phyloP scores from a whole-genome alignment of 2,797 vertebrate genomes.

The Botia kubotai region DNA sequence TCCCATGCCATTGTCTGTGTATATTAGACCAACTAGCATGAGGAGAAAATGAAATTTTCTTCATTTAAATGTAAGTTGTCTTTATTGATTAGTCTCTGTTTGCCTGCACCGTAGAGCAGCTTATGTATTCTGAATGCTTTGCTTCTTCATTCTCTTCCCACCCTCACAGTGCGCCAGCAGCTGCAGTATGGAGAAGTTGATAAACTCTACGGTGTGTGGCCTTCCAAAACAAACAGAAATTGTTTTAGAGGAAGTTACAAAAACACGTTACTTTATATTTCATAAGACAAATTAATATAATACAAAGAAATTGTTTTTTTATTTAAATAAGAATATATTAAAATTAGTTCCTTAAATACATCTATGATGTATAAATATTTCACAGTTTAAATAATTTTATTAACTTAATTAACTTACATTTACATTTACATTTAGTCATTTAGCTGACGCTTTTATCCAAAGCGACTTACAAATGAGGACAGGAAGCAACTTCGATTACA shows the following conservation, averaged over 20 bases:
- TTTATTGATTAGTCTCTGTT: conserved; percentile 59
- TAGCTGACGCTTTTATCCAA: no score
- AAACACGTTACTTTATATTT: not conserved
- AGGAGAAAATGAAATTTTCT: conserved; percentile 44
- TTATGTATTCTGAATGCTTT: conserved; percentile 51
- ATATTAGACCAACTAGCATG: conserved; percentile 39
- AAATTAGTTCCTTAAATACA: not conserved
- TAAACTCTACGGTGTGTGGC: conserved; percentile 34
- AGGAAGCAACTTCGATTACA: no score
- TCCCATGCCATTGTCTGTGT: conserved; percentile 10
- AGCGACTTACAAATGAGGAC: no score
- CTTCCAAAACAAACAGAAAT: not conserved
- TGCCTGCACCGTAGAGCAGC: conserved; percentile 29
- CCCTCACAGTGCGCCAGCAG: conserved; percentile 31
- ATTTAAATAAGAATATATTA: not conserved
- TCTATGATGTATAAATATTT: not conserved
- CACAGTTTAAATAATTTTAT: no score
- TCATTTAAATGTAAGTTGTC: conserved; percentile 52
- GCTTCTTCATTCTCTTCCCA: conserved; percentile 41
- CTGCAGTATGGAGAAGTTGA: conserved; percentile 12
- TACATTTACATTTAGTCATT: no score
- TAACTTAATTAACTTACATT: no score
- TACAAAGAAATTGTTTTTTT: no score
- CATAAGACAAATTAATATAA: not conserved
- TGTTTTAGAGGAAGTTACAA: not conserved